phyloP scores from a whole-genome alignment of 2,888 invertebrate species.

The Papilio elwesi region DNA sequence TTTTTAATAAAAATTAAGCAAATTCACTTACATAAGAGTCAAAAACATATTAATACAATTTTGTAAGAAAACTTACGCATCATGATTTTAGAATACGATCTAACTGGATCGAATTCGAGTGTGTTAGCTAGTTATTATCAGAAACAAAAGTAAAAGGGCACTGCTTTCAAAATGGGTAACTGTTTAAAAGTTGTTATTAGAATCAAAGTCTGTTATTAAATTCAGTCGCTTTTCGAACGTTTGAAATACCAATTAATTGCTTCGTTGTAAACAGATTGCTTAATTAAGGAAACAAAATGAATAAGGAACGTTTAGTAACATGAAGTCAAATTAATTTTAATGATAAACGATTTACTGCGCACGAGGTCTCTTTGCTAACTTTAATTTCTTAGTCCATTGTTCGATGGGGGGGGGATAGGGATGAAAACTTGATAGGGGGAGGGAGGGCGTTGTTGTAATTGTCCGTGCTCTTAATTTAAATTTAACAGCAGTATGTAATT shows the following conservation, averaged over 20 bases:
- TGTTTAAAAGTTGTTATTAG: slow-evolving; percentile 52
- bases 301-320: slow-evolving; percentile 77
- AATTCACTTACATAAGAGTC: background rate
- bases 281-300: slow-evolving; percentile 81
- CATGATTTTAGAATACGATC: background rate
- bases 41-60: background rate
- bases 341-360: slow-evolving; percentile 72
- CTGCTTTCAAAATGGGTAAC: slow-evolving; percentile 7
- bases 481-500: background rate
- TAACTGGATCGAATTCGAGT: background rate
- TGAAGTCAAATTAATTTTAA: slow-evolving; percentile 81
- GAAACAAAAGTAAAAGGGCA: background rate
- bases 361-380: slow-evolving; percentile 53
- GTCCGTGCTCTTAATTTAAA: slow-evolving; percentile 12
- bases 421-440: slow-evolving; percentile 33
- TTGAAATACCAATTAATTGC: slow-evolving; percentile 80
- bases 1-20: background rate
- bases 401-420: slow-evolving; percentile 31
- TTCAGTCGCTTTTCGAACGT: slow-evolving; percentile 67
- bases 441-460: slow-evolving; percentile 25
- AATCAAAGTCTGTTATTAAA: slow-evolving; percentile 61
- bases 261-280: slow-evolving; percentile 83
- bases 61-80: background rate
- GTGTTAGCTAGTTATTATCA: slow-evolving; percentile 8
- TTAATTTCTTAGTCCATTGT: slow-evolving; percentile 53